These are phyloP conservation scores for Agrochola lota DNA, from an alignment of 2,888 invertebrate genomes.

Conservation along the genomic window DNA sequence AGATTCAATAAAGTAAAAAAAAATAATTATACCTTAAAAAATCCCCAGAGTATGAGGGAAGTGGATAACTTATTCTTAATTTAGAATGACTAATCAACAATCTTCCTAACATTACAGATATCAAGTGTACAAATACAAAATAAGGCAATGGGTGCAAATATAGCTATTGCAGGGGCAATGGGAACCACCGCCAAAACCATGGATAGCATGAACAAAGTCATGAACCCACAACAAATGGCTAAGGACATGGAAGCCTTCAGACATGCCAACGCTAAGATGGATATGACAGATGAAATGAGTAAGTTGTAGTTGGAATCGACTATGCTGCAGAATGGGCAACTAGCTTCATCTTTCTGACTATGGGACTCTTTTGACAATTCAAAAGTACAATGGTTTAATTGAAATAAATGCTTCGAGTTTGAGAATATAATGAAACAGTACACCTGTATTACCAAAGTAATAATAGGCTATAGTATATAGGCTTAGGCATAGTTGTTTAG, in stretches of 20 bases:
- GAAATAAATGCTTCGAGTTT: too few relatives aligned
- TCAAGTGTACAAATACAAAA: constrained; percentile 95
- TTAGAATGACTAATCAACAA: background rate
- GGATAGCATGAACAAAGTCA: constrained; percentile 95
- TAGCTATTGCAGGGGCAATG: constrained; percentile 96
- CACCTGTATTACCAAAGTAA: too few relatives aligned
- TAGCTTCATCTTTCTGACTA: too few relatives aligned
- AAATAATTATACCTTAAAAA: background rate
- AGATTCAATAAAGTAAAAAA: too few relatives aligned
- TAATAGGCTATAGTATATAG: too few relatives aligned
- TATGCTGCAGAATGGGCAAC: too few relatives aligned
- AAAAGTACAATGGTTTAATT: too few relatives aligned
- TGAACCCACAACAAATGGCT: constrained; percentile 96
- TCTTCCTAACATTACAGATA: constrained; percentile 77
- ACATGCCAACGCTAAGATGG: constrained; percentile 96
- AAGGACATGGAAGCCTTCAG: constrained; percentile 96
- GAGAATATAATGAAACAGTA: too few relatives aligned
- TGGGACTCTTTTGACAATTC: too few relatives aligned
- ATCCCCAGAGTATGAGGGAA: background rate
- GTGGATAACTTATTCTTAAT: background rate
- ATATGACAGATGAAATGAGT: constrained; percentile 99
- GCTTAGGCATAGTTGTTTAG: too few relatives aligned
- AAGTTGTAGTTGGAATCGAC: constrained; percentile 72
- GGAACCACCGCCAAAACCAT: constrained; percentile 97
- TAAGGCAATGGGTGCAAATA: constrained; percentile 97